phyloP scores from a whole-genome alignment of 2,888 invertebrate genomes.

The Mythimna loreyi region DNA sequence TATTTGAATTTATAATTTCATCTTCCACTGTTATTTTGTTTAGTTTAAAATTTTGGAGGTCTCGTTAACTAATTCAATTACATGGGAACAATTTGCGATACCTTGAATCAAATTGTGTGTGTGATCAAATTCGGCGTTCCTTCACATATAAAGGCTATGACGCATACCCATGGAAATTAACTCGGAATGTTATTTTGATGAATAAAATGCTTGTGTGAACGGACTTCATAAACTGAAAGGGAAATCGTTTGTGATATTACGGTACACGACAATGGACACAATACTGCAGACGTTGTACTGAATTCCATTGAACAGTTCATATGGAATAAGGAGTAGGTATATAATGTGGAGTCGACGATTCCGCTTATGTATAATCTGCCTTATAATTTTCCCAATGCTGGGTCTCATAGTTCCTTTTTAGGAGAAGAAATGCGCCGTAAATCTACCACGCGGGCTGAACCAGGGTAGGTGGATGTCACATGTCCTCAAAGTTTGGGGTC shows the following conservation, averaged over 20 bases:
- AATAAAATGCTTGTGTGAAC: background rate
- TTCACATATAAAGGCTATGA: constrained; percentile 30
- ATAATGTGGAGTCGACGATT: background rate
- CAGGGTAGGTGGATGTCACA: too few species aligned
- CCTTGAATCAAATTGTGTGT: constrained; percentile 48
- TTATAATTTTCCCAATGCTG: too few species aligned
- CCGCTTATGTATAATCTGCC: too few species aligned
- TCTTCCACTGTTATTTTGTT: constrained; percentile 37
- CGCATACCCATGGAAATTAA: constrained; percentile 17
- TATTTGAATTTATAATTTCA: constrained; percentile 49
- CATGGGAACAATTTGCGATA: constrained; percentile 40
- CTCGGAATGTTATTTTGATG: background rate
- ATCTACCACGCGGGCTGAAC: too few species aligned
- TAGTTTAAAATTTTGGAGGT: constrained; percentile 43
- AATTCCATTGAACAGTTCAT: constrained; percentile 49
- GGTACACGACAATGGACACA: constrained; percentile 27
- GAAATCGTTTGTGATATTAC: constrained; percentile 42
- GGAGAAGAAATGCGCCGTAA: too few species aligned
- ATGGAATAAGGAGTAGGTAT: constrained; percentile 29
- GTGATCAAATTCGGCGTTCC: constrained; percentile 27
- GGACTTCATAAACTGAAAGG: constrained; percentile 36
- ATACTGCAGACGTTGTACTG: constrained; percentile 31
- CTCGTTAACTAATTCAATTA: constrained; percentile 52
- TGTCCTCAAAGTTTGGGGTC: too few species aligned
- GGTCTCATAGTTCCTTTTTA: too few species aligned